Base-by-base conservation (phyloP, 37 sponge, comb jelly and placozoan genomes). In the Tethya wilhelma region DNA sequence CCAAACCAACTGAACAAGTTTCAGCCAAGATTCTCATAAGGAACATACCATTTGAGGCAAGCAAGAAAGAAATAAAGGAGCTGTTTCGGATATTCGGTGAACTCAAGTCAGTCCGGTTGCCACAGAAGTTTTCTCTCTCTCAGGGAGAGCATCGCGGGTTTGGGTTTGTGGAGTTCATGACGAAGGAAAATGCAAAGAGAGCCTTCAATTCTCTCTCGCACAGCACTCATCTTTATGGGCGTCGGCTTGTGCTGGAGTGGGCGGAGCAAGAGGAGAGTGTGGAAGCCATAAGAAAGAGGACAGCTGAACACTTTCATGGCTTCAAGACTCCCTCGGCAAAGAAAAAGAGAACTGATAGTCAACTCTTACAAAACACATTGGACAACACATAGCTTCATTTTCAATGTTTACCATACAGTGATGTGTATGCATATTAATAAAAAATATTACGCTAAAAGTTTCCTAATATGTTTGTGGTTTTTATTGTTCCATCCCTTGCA, bases 151-250 rank as follows among this genome's bases (percentile, higher is more conserved):
- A 98, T 75, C 71, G 99, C 33, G 99, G 99, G 3, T 98, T 98
- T 81, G 91, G 86, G 0, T 98, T 98, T 80, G 94, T 98, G 56
- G 99, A 98, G 71, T 98, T 71, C 60, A 34, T 85, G 23, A 91
- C 92, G 20, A 80, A 93, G 64, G 93, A 95, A 34, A 95, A 89
- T 59, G 99, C 99, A 20, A 73, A 56, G 59, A 34, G 79, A 59
- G 99, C 99, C 11, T 93, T 98, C 74, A 84, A 96, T 12, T 72
- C 91, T 2, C 86, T 94, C 28, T 69, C 69, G 8, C 79, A 85
- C 71, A 93, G 95, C 58, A 98, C 99, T 49, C 99, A 98, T 66
- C 67, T 98, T 71, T 98, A 98, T 56, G 99, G 99, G 4, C 76
- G 99, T 30, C 37, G 99, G 8, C 73, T 98, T 53, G 93, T 98